Evolutionary conservation across 2,888 invertebrate genomes (phyloP), one percentile per base, ranked within the genome.

Genomic region (Tiliacea aurago): DNA sequence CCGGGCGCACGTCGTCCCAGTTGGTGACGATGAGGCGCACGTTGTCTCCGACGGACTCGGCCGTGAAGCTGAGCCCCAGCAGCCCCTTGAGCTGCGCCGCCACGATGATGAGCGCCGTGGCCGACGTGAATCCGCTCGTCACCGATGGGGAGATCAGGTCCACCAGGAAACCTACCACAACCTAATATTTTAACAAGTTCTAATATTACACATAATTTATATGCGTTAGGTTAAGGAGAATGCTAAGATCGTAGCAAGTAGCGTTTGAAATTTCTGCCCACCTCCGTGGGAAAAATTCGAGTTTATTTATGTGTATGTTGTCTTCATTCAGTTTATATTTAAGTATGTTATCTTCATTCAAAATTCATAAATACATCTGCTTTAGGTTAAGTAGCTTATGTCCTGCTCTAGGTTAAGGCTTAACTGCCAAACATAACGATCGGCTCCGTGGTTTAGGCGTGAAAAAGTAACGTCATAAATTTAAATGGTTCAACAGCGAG

Each of bases 91-190:
- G 84, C 94, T 99, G 98, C 10, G 98, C 97, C 51, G 97, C 95
- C 56, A 97, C 97, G 85, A 99, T 98, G 86, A 98, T 98, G 18
- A 98, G 92, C 0, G 98, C 98, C 33, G 98, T 98, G 15, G 98
- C 98, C 2, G 98, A 98, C 58, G 98, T 98, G 92, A 99, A 99
- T 2, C 98, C 98, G 83, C 98, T 98, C 28, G 98, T 98, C 68
- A 98, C 98, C 15, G 98, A 97, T 43, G 97, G 97, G 0, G 98
- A 98, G 86, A 99, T 98, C 90, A 98, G 97, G 87, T 98, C 98
- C 72, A 98, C 98, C 84, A 98, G 94, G 92, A 98, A 98, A 69
- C 98, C 98, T 98, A 18, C n/a, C 55, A 41, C 18, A 45, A 45
- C 18, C 23, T 13, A 28, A 68, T 28, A 45, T 59, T 64, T 33